Evolutionary conservation across 2,113 vertebrate species (phyloP).

Genomic region (Casuarius casuarius): DNA sequence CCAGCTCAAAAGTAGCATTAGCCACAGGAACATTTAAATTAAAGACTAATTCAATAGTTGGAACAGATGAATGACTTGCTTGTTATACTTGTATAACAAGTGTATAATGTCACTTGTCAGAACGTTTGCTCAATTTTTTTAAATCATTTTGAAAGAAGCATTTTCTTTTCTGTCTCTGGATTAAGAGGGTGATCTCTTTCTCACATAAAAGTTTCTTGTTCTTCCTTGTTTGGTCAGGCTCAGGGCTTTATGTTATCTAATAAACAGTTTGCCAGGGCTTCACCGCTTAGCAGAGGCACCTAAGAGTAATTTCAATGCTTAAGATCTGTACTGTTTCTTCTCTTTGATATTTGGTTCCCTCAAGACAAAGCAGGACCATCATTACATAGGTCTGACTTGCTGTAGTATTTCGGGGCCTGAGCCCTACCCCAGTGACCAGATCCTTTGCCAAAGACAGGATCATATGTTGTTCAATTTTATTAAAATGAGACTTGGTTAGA

Average conservation of each 20-base stretch:
- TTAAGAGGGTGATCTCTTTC: not conserved
- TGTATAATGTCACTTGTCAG: not conserved
- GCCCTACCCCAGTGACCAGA: not conserved
- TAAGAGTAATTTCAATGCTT: rapidly evolving
- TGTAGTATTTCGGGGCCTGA: not conserved
- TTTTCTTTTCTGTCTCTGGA: not conserved
- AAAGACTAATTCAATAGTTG: not conserved
- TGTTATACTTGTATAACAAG: not conserved
- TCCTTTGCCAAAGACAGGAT: not conserved
- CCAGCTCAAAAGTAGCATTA: not conserved
- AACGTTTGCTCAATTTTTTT: not conserved
- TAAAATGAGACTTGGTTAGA: not conserved
- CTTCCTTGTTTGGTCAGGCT: not conserved
- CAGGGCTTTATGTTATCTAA: not conserved
- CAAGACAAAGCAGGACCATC: not conserved
- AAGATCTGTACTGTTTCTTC: not conserved
- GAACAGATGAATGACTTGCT: not conserved
- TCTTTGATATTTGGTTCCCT: not conserved
- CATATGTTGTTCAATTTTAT: not conserved
- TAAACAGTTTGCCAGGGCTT: not conserved
- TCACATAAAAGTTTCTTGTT: not conserved
- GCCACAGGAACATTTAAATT: not conserved
- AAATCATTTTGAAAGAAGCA: not conserved
- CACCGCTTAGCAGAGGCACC: not conserved
- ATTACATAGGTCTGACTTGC: not conserved